phyloP scores from a whole-genome alignment of 1,140 invertebrate genomes.

The Oreohelix idahoensis region DNA sequence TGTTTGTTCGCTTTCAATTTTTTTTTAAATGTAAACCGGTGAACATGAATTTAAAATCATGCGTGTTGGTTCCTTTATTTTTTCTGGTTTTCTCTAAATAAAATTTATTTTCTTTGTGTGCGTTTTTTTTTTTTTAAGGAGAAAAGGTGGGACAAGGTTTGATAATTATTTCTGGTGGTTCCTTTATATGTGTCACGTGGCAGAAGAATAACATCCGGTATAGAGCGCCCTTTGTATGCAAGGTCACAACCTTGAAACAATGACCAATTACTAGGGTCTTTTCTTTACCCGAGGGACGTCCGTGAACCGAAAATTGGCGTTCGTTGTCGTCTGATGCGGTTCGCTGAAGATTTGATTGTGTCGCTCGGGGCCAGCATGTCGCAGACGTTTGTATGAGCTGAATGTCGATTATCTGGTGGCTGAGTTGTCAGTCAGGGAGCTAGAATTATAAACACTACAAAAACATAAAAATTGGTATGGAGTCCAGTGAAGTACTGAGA shows the following conservation, averaged over 20 bases:
- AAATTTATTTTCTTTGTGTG: too few species aligned
- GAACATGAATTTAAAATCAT: too few species aligned
- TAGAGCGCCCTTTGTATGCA: background rate
- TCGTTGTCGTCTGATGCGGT: background rate
- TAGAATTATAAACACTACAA: background rate
- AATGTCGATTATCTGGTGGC: background rate
- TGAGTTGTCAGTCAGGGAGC: background rate
- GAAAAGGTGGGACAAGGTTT: too few species aligned
- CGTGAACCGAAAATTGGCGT: background rate
- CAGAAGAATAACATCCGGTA: background rate
- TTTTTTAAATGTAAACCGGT: too few species aligned
- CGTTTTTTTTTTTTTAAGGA: too few species aligned
- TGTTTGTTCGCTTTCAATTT: too few species aligned
- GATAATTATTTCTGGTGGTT: too few species aligned
- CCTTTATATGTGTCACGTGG: background rate
- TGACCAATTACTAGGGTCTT: background rate
- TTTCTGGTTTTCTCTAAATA: too few species aligned
- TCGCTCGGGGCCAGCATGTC: background rate
- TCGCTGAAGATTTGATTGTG: background rate
- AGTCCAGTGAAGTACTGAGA: background rate
- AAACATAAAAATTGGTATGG: background rate
- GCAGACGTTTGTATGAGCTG: too few species aligned
- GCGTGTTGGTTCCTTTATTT: too few species aligned
- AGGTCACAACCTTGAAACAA: background rate
- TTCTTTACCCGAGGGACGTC: background rate